A percentile compares a stretch with the other conserved stretches of the same genome.
Conservation (phyloP, 1,140 invertebrate genomes). For the Archivesica marissinica region DNA sequence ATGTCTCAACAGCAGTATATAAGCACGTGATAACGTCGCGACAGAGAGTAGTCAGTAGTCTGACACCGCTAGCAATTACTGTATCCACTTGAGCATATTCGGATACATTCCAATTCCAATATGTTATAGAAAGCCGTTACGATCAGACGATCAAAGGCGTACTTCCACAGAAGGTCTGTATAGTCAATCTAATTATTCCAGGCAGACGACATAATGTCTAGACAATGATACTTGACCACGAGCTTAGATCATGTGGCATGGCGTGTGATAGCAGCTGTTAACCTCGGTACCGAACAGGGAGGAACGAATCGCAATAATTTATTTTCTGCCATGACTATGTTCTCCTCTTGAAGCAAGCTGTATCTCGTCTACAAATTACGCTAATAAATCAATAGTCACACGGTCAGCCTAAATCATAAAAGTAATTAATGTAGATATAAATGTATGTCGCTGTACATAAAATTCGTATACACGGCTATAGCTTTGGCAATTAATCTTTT, state of each 20-base stretch:
- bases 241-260: neutral
- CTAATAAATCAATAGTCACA: conserved; percentile 12
- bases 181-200: neutral
- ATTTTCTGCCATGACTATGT: neutral
- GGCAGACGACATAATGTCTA: neutral
- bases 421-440: conserved; percentile 25
- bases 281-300: neutral
- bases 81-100: too few species aligned
- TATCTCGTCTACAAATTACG: conserved; percentile 3
- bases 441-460: conserved; percentile 6
- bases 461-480: neutral
- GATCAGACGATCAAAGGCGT: neutral
- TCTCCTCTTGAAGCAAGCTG: neutral
- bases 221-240: neutral
- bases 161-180: neutral
- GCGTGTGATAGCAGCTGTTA: neutral
- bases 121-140: too few species aligned
- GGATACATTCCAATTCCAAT: too few species aligned
- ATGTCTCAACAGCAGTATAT: too few species aligned
- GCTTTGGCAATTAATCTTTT: conserved; percentile 17
- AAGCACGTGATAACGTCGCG: too few species aligned
- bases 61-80: too few species aligned
- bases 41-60: too few species aligned
- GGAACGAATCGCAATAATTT: neutral
- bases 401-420: neutral